A percentile compares a stretch with the other conserved stretches of the same genome.
Evolutionary conservation across 64 coral and sea anemone genomes (phyloP).

Genomic region (Montipora sp.): DNA sequence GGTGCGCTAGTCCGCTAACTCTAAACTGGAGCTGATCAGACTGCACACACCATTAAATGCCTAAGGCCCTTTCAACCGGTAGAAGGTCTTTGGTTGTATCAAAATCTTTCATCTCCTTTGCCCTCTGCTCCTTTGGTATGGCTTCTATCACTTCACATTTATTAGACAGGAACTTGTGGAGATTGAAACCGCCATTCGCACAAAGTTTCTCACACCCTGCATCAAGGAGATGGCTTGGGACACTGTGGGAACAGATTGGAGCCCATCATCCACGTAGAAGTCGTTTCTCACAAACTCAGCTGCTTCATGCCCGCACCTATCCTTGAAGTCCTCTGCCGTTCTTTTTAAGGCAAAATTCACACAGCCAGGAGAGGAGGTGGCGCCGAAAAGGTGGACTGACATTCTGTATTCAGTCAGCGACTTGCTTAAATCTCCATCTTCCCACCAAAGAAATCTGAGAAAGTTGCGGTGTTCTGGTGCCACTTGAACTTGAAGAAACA

Average conservation of each 20-base stretch:
- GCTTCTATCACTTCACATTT: not conserved
- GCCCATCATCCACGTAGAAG: not conserved
- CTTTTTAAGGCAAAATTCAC: too few species aligned
- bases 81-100: not conserved
- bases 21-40: not conserved
- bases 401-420: too few species aligned
- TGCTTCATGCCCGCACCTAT: not conserved
- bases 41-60: not conserved
- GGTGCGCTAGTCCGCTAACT: not conserved
- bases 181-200: not conserved
- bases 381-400: too few species aligned
- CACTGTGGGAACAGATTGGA: not conserved
- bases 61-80: not conserved
- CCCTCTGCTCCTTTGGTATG: not conserved
- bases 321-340: not conserved
- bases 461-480: too few species aligned
- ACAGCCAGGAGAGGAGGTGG: too few species aligned
- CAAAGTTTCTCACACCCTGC: not conserved
- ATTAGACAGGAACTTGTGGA: not conserved
- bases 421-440: too few species aligned
- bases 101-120: not conserved
- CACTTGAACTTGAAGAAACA: too few species aligned
- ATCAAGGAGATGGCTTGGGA: not conserved
- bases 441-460: too few species aligned
- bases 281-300: not conserved